Evolutionary conservation across 2,888 invertebrate species (phyloP).

Genomic region (Pristionchus japonicus): DNA sequence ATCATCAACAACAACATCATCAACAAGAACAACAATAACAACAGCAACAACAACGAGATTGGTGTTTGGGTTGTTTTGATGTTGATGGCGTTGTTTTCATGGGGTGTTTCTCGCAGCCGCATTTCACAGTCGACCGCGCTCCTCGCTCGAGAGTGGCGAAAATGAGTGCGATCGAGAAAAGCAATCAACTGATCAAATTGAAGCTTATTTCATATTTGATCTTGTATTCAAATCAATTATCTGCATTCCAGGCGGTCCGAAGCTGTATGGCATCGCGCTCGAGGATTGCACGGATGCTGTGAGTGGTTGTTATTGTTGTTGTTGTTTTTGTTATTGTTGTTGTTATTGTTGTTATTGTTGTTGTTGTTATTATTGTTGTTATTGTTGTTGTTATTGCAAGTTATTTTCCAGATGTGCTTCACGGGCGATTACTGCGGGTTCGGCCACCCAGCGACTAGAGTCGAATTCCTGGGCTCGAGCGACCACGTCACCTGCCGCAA

Average conservation of each 20-base stretch:
- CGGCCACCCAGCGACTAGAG: not conserved
- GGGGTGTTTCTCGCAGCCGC: not conserved
- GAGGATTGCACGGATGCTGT: not conserved
- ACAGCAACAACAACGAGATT: not conserved
- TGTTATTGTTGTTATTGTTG: not conserved
- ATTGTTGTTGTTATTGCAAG: not conserved
- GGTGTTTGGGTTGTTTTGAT: not conserved
- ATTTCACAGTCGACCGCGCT: not conserved
- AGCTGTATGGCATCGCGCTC: not conserved
- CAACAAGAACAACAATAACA: too few relatives aligned
- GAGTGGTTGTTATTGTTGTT: not conserved
- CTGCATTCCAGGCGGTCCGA: not conserved
- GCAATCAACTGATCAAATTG: too few relatives aligned
- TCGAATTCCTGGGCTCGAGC: not conserved
- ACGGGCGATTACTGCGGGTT: not conserved
- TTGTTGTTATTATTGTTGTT: not conserved
- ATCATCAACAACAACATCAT: not conserved
- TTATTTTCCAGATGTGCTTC: not conserved
- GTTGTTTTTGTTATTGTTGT: not conserved
- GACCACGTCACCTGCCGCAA: not conserved
- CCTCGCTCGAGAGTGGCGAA: too few relatives aligned
- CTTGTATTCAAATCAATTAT: too few relatives aligned
- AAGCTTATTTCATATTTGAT: too few relatives aligned
- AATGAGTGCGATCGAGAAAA: too few relatives aligned
- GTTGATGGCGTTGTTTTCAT: not conserved